Evolutionary conservation across 2,888 invertebrate genomes (phyloP).

Genomic region (Erannis defoliaria): DNA sequence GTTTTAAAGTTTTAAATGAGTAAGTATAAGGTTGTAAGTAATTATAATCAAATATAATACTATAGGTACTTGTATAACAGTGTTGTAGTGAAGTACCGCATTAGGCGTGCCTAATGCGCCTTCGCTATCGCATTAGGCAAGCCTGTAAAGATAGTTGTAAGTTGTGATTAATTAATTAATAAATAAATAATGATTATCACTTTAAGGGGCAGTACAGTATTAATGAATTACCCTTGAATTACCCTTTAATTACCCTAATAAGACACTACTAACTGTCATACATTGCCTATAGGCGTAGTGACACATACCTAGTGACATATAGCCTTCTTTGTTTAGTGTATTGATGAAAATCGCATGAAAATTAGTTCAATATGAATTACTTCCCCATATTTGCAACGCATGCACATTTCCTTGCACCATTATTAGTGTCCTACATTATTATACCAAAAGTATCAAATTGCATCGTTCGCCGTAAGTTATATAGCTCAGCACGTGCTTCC

Average conservation of each 20-base stretch:
- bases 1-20: too few species aligned
- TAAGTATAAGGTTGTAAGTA: too few species aligned
- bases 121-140: too few species aligned
- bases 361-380: background rate
- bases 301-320: too few species aligned
- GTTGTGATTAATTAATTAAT: too few species aligned
- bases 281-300: too few species aligned
- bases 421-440: slow-evolving; percentile 23
- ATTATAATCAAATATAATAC: too few species aligned
- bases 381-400: slow-evolving; percentile 1
- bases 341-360: background rate
- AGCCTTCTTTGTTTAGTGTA: background rate
- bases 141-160: too few species aligned
- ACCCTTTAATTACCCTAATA: too few species aligned
- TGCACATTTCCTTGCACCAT: background rate
- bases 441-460: slow-evolving; percentile 48
- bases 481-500: slow-evolving; percentile 65
- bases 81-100: too few species aligned
- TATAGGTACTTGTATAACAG: too few species aligned
- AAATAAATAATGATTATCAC: background rate
- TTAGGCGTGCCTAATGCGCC: too few species aligned
- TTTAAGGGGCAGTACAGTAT: background rate
- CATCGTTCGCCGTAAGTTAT: slow-evolving; percentile 31
- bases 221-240: background rate
- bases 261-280: background rate